Evolutionary conservation across 2,797 vertebrate species (phyloP), one percentile per base, ranked within the genome.

Genomic region (Fringilla coelebs): DNA sequence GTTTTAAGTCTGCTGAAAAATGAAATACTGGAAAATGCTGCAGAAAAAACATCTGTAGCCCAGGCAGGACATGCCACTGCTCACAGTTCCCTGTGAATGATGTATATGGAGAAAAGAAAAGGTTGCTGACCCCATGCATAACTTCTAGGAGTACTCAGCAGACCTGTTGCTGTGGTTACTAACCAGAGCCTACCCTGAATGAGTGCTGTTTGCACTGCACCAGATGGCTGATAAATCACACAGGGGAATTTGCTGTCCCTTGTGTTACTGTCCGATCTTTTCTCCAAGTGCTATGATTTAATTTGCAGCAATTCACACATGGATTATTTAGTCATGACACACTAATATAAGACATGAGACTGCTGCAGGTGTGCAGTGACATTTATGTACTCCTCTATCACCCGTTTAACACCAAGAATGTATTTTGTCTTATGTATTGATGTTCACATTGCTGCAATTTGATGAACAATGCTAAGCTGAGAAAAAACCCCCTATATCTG

Each of bases 121-220:
- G 25, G 31, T 71, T 81, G 85, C 76, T 93, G 90, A 95, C 84
- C 95, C 95, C 63, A 15, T 20, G 74, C 88, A 75, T 38, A 89
- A 91, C 81, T 94, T 95, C 54, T 12, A 49, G 93, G 54, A 7
- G 2, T 61, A 67, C 77, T 79, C 87, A 85, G 88, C 94, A 96
- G 74, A 95, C 97, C 93, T 97, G 96, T 96, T 97, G 93, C 96
- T 96, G 94, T 97, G 87, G 95, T 85, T 97, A 96, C 96, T 88
- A 55, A 85, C 52, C 66, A 89, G 88, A 88, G 86, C 71, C 63
- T 93, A 29, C 41, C 74, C 79, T 83, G 84, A 63, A 54, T 10
- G 40, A 76, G 58, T 32, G 77, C 83, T 95, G 24, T 72, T 90
- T 91, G 57, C 51, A 84, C 77, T 58, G 91, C 92, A 79, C 85